Evolutionary conservation across 2,113 vertebrate species (phyloP).

Genomic region (Nansenia antarctica): DNA sequence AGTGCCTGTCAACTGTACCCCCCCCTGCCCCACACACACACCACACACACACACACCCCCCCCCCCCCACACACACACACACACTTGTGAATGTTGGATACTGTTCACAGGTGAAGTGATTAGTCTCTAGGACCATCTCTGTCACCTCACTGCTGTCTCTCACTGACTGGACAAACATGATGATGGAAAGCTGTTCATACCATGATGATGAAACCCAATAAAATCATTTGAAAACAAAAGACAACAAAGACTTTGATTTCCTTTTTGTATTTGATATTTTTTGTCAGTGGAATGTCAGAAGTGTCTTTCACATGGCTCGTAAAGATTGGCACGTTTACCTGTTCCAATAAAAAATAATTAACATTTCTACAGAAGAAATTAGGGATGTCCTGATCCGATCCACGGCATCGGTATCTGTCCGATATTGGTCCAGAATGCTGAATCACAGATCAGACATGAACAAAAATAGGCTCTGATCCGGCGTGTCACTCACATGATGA

Average conservation of each 20-base stretch:
- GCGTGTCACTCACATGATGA: no score
- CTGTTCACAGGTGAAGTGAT: no score
- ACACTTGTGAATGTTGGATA: constrained; percentile 40
- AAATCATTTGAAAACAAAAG: constrained; percentile 35
- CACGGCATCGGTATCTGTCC: no score
- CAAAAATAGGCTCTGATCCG: no score
- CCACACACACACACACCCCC: background rate
- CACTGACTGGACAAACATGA: constrained; percentile 30
- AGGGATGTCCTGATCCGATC: no score
- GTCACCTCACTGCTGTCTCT: constrained; percentile 15
- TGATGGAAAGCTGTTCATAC: constrained; percentile 22
- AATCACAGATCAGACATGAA: no score
- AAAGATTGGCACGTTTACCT: no score
- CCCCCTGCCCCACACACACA: constrained; percentile 33
- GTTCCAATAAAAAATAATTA: no score
- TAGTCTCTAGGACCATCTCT: constrained; percentile 23
- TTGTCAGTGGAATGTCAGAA: constrained; percentile 38
- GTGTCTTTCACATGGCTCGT: constrained; percentile 9
- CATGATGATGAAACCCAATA: constrained; percentile 44
- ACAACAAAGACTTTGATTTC: constrained; percentile 11
- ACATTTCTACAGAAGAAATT: no score
- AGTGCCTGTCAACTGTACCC: constrained; percentile 5
- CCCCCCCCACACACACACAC: constrained; percentile 1
- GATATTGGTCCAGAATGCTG: no score
- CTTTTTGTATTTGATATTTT: constrained; percentile 19